These are phyloP conservation scores for Lucifuga dentata DNA, from an alignment of 2,113 vertebrate species.

Conservation along the genomic window DNA sequence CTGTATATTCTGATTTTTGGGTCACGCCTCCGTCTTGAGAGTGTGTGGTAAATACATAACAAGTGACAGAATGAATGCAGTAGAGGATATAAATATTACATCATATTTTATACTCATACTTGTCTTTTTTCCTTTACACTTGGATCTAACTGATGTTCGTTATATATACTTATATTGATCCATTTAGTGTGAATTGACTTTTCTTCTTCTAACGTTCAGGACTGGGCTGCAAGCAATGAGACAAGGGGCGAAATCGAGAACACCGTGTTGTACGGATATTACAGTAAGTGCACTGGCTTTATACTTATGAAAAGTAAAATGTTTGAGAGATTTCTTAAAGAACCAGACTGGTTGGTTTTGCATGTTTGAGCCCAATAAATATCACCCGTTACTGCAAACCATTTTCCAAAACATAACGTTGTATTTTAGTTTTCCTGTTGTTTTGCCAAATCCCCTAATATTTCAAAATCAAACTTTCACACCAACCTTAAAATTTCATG, in stretches of 20 bases:
- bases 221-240: constrained; percentile 93
- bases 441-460: too few relatives aligned
- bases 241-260: constrained; percentile 92
- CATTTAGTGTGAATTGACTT: constrained; percentile 3
- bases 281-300: constrained; percentile 88
- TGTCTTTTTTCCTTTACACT: not conserved
- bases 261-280: constrained; percentile 94
- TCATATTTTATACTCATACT: not conserved
- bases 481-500: too few relatives aligned
- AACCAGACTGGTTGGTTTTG: too few relatives aligned
- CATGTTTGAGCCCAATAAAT: too few relatives aligned
- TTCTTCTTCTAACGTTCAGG: constrained; percentile 67
- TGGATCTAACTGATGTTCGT: not conserved
- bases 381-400: too few relatives aligned
- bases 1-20: not conserved
- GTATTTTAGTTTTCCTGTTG: too few relatives aligned
- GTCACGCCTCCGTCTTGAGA: not conserved
- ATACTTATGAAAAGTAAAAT: not conserved
- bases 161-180: not conserved
- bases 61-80: not conserved
- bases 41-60: not conserved
- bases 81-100: too few relatives aligned
- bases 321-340: too few relatives aligned
- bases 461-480: too few relatives aligned
- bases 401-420: too few relatives aligned